Percentiles rank a stretch among this genome's conserved stretches.
Evolutionary conservation across 2,888 invertebrate species (phyloP).

Genomic region (Andricus curvator): DNA sequence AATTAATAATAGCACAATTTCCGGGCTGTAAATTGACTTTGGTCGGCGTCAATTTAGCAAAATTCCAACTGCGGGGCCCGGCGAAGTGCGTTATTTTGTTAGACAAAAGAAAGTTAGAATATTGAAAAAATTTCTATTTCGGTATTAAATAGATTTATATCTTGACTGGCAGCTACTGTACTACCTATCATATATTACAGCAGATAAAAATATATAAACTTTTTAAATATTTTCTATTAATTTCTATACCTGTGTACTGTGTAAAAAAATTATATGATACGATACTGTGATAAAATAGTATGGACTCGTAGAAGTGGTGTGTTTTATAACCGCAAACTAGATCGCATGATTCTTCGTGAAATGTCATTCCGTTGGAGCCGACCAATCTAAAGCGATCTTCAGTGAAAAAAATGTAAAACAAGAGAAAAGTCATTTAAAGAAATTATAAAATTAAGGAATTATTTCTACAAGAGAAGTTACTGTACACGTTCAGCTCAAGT

Average conservation of each 20-base stretch:
- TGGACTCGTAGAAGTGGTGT: not conserved
- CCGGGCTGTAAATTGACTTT: constrained; percentile 10
- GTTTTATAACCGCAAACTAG: not conserved
- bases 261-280: not conserved
- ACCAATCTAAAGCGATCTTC: not conserved
- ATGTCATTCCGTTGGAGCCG: not conserved
- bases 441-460: not conserved
- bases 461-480: not conserved
- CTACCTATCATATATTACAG: not conserved
- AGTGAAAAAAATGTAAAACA: not conserved
- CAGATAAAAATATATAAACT: not conserved
- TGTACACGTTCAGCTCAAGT: not conserved
- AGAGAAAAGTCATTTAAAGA: not conserved
- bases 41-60: not conserved
- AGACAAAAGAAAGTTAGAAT: not conserved
- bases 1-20: constrained; percentile 11
- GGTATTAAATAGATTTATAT: not conserved
- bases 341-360: not conserved
- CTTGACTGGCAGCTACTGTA: not conserved
- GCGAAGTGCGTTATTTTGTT: not conserved
- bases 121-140: not conserved
- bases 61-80: not conserved
- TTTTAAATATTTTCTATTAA: not conserved
- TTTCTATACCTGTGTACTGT: not conserved
- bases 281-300: not conserved